Percentiles rank a stretch among this genome's conserved stretches.
Evolutionary conservation across 2,888 invertebrate genomes (phyloP).

Genomic region (Cephus pygmeus): DNA sequence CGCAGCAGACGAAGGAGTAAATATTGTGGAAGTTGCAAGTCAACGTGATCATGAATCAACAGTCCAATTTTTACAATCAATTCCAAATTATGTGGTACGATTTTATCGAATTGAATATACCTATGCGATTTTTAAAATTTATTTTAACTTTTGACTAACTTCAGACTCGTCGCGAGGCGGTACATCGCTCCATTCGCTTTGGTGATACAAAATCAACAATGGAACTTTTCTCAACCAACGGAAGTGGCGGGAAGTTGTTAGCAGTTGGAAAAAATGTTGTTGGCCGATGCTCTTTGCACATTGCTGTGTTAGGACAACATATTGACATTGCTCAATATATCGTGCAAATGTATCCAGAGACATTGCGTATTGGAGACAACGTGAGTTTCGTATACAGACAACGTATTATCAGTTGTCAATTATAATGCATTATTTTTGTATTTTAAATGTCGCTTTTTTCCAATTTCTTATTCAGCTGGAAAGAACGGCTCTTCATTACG

Average conservation of each 20-base stretch:
- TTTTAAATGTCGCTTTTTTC: constrained; percentile 7
- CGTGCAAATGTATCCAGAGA: constrained; percentile 77
- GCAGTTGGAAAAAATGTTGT: constrained; percentile 75
- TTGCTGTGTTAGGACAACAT: constrained; percentile 86
- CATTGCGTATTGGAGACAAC: constrained; percentile 84
- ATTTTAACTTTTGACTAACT: constrained; percentile 19
- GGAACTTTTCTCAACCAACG: constrained; percentile 68
- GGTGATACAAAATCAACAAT: constrained; percentile 74
- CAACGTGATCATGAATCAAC: constrained; percentile 77
- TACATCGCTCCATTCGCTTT: constrained; percentile 78
- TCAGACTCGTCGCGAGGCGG: constrained; percentile 80
- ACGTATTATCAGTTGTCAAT: not conserved
- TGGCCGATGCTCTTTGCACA: constrained; percentile 84
- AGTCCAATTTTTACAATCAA: constrained; percentile 76
- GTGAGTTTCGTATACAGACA: constrained; percentile 68
- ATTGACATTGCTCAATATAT: constrained; percentile 84
- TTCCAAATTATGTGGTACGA: constrained; percentile 80
- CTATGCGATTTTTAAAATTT: not conserved
- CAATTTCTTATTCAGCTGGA: constrained; percentile 74
- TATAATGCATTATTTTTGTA: not conserved
- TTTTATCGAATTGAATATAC: not conserved
- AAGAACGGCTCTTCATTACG: constrained; percentile 88
- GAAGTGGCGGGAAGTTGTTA: constrained; percentile 68
- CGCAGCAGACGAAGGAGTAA: constrained; percentile 76
- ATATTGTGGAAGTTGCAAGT: constrained; percentile 77